Conservation (phyloP, 1,140 invertebrate species). For the Adelges cooleyi region DNA sequence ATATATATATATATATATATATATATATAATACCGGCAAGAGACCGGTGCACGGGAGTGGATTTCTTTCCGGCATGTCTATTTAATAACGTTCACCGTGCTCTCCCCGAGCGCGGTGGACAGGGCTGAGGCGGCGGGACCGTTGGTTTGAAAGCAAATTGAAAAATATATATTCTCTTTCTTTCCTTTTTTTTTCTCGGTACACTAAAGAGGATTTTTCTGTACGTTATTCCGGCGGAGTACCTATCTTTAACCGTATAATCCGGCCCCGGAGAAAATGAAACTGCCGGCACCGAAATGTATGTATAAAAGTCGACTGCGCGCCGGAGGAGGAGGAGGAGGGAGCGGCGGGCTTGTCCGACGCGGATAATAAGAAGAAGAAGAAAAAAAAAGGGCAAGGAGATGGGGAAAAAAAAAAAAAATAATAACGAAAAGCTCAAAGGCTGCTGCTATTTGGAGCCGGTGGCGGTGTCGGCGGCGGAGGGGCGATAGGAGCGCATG, state of each 20-base stretch:
- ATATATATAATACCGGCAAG: too few species aligned
- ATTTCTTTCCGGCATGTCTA: neutral
- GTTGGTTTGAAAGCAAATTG: slow-evolving; percentile 7
- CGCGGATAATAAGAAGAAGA: slow-evolving; percentile 20
- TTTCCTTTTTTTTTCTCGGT: slow-evolving; percentile 7
- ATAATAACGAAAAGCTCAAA: slow-evolving; percentile 14
- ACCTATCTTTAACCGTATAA: slow-evolving; percentile 29
- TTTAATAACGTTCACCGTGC: neutral
- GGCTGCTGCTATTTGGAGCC: neutral
- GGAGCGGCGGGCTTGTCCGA: slow-evolving; percentile 5
- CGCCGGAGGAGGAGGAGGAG: neutral
- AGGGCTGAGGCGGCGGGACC: neutral
- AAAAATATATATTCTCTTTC: slow-evolving; percentile 20
- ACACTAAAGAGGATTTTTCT: slow-evolving; percentile 24
- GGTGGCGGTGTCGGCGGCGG: neutral
- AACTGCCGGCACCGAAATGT: slow-evolving; percentile 19
- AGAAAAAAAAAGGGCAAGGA: neutral
- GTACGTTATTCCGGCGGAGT: slow-evolving; percentile 14
- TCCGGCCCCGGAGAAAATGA: slow-evolving; percentile 23
- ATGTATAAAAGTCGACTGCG: slow-evolving; percentile 5
- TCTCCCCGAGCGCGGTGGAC: neutral
- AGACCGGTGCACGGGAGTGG: too few species aligned
- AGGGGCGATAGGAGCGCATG: neutral
- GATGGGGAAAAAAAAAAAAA: neutral
- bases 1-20: too few species aligned